Conservation (phyloP, 2,113 vertebrate genomes). For the Nipponia nippon region DNA sequence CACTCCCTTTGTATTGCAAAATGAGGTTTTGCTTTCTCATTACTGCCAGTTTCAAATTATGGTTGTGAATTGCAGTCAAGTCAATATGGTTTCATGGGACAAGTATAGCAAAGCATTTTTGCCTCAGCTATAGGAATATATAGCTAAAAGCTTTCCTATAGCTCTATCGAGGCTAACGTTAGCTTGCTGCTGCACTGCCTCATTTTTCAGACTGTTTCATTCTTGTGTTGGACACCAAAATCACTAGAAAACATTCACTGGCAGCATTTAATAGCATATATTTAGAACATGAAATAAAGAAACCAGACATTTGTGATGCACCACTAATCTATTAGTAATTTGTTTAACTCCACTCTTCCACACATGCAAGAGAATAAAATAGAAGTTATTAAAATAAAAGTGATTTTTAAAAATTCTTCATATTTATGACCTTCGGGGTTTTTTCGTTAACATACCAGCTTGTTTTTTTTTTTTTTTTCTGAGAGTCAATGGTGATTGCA, state of each 20-base stretch:
- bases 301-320: neutral
- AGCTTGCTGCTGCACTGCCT: neutral
- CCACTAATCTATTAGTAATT: neutral
- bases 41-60: neutral
- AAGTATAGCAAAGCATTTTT: neutral
- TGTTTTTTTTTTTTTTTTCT: neutral
- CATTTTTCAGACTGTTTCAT: slow-evolving; percentile 2
- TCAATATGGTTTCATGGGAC: neutral
- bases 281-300: neutral
- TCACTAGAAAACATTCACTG: slow-evolving; percentile 12
- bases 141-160: neutral
- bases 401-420: neutral
- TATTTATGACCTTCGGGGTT: neutral
- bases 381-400: neutral
- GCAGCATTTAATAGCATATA: neutral
- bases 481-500: neutral
- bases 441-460: neutral
- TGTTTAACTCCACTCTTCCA: neutral
- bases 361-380: neutral
- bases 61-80: neutral
- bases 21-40: neutral
- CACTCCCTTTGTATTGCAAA: neutral
- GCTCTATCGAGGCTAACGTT: neutral
- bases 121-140: neutral
- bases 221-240: neutral